phyloP scores from a whole-genome alignment of 2,888 invertebrate genomes.

The Ormyrus thymus region DNA sequence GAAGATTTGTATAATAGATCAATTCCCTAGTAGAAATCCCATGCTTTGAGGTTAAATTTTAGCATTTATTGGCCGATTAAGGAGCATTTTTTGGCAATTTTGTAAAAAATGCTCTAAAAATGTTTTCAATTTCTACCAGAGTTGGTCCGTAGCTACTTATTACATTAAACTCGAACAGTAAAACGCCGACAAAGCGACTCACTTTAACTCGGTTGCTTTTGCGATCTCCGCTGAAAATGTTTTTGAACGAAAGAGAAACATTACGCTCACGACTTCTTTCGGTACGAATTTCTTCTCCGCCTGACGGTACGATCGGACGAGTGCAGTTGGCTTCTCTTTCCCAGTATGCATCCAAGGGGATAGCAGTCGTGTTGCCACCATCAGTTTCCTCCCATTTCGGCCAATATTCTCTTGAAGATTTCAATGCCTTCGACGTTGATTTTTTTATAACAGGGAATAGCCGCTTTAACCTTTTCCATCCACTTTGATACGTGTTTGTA shows the following conservation, averaged over 20 bases:
- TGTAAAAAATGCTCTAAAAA: no score
- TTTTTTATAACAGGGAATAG: conserved; percentile 78
- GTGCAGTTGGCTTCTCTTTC: conserved; percentile 39
- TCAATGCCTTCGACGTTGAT: conserved; percentile 70
- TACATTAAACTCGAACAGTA: no score
- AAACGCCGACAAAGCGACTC: no score
- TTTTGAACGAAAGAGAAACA: background rate
- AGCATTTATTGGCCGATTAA: no score
- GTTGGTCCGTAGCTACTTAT: no score
- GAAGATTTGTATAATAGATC: no score
- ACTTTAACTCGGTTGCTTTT: background rate
- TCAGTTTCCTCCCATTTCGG: conserved; percentile 38
- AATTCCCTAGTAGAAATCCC: no score
- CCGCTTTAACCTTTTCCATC: conserved; percentile 79
- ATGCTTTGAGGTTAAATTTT: no score
- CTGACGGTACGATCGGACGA: conserved; percentile 13
- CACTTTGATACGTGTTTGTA: conserved; percentile 83
- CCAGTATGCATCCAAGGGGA: conserved; percentile 40
- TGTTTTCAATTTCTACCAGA: no score
- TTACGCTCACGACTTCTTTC: conserved; percentile 5
- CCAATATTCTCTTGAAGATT: conserved; percentile 60
- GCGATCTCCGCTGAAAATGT: no score
- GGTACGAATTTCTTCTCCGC: conserved; percentile 10
- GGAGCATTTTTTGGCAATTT: no score
- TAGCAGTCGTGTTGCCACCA: conserved; percentile 47